Percentiles rank a stretch among this genome's conserved stretches.
Conservation (phyloP, 2,888 invertebrate genomes). For the Polietes domitor region DNA sequence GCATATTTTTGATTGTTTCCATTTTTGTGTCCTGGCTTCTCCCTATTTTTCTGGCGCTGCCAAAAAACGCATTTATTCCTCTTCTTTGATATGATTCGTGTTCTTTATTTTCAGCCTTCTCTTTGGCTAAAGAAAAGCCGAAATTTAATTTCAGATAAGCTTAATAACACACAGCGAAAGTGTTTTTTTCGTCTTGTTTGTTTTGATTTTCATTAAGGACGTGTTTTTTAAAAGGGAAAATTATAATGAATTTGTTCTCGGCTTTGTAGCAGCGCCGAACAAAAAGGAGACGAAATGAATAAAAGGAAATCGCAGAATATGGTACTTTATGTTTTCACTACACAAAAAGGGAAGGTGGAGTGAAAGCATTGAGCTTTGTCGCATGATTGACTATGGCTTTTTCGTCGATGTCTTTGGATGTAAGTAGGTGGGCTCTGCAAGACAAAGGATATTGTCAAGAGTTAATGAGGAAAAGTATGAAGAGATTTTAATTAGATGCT, state of each 20-base stretch:
- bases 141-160: constrained; percentile 56
- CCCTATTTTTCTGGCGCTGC: neutral
- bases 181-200: neutral
- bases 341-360: neutral
- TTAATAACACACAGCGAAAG: constrained; percentile 6
- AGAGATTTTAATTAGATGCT: neutral
- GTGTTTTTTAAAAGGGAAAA: constrained; percentile 33
- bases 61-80: neutral
- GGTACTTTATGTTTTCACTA: neutral
- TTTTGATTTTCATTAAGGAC: constrained; percentile 26
- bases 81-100: neutral
- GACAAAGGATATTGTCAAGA: neutral
- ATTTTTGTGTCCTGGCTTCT: too few species aligned
- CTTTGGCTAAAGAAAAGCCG: neutral
- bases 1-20: constrained; percentile 21
- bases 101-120: neutral
- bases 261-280: neutral
- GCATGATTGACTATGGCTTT: constrained; percentile 1
- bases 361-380: neutral
- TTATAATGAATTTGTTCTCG: constrained; percentile 23
- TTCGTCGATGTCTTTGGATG: neutral
- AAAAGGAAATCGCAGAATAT: neutral
- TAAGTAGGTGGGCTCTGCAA: neutral
- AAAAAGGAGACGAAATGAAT: neutral
- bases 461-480: neutral